phyloP scores from a whole-genome alignment of 2,113 vertebrate species.

The Nibea coibor region DNA sequence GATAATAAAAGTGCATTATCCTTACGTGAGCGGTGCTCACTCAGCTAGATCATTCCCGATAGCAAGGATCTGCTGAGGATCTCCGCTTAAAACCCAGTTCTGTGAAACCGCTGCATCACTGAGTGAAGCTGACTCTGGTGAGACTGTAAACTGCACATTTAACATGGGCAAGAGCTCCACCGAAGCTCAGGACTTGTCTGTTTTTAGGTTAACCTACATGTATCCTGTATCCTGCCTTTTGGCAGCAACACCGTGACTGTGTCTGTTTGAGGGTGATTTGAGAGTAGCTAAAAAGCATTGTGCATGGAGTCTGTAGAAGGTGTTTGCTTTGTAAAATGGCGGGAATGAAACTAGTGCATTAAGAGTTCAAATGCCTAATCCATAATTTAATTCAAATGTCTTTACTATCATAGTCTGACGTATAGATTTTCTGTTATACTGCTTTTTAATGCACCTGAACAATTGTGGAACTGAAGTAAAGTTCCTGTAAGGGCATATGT shows the following conservation, averaged over 20 bases:
- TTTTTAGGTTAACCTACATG: conserved; percentile 42
- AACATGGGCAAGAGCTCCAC: not conserved
- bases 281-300: conserved; percentile 34
- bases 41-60: not conserved
- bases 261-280: conserved; percentile 50
- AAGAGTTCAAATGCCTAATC: not conserved
- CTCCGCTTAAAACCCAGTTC: not conserved
- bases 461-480: too few relatives aligned
- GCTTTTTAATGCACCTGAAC: too few relatives aligned
- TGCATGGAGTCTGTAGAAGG: not conserved
- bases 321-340: not conserved
- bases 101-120: not conserved
- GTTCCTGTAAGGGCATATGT: not conserved
- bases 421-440: not conserved
- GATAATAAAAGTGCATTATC: too few relatives aligned
- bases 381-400: not conserved
- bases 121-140: not conserved
- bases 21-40: too few relatives aligned
- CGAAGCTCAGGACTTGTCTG: conserved; percentile 29
- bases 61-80: not conserved
- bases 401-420: not conserved
- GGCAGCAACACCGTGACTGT: conserved; percentile 19
- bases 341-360: conserved; percentile 2
- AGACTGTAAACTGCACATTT: conserved; percentile 26
- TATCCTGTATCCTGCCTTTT: conserved; percentile 46